phyloP scores from a whole-genome alignment of 2,797 vertebrate species.

The Premnoplex brunnescens region DNA sequence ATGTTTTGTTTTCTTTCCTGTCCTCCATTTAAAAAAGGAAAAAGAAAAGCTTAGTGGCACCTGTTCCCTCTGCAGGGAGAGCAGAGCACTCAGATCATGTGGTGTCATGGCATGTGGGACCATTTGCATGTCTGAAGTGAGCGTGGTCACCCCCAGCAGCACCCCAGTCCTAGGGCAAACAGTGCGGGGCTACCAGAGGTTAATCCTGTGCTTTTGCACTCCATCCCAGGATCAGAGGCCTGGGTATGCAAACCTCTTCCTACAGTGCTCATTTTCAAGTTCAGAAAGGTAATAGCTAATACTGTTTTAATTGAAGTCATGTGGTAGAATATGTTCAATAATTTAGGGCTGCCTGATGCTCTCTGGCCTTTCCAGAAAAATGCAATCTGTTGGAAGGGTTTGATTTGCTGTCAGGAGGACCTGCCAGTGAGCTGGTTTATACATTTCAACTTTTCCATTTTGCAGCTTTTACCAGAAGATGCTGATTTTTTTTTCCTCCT shows the following conservation, averaged over 20 bases:
- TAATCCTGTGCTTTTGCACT: neutral
- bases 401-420: neutral
- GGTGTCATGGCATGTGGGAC: neutral
- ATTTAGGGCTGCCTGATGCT: neutral
- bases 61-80: neutral
- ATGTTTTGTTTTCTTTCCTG: neutral
- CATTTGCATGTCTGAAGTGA: fast-evolving
- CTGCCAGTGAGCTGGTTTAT: conserved; percentile 11
- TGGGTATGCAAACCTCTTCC: neutral
- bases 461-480: conserved; percentile 6
- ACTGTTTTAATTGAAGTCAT: neutral
- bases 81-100: neutral
- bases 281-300: neutral
- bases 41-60: neutral
- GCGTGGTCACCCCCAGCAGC: neutral
- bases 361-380: neutral
- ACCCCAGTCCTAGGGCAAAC: neutral
- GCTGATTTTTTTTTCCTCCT: fast-evolving
- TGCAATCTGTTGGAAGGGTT: neutral
- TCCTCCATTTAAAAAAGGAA: neutral
- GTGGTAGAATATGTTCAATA: neutral
- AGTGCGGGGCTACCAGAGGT: neutral
- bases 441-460: conserved; percentile 12
- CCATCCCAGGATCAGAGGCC: neutral
- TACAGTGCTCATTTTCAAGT: neutral